These are phyloP conservation scores for Omphaloscelis lunosa DNA, from an alignment of 2,888 invertebrate genomes.

Conservation along the genomic window DNA sequence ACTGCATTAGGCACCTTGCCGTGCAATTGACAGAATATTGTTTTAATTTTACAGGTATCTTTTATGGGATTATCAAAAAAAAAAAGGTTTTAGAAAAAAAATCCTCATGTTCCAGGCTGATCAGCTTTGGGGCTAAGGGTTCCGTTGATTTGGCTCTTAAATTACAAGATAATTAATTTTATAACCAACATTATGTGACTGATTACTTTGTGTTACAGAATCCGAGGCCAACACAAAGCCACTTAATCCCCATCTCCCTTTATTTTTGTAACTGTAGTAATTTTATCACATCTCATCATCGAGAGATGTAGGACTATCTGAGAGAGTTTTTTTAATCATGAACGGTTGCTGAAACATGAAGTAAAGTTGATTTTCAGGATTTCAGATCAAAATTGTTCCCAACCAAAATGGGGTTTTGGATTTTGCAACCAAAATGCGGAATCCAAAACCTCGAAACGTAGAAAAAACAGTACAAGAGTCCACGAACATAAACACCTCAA, in stretches of 20 bases:
- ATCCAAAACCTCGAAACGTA: conserved; percentile 61
- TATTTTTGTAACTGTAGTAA: not conserved
- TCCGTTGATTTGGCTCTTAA: conserved; percentile 25
- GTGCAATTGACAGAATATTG: conserved; percentile 86
- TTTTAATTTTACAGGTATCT: conserved; percentile 85
- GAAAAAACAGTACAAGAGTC: conserved; percentile 69
- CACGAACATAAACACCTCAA: conserved; percentile 77
- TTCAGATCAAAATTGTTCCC: not conserved
- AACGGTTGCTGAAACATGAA: not conserved
- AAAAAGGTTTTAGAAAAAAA: conserved; percentile 25
- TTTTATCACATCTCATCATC: too few species aligned
- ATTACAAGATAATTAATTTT: not conserved
- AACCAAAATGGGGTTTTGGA: not conserved
- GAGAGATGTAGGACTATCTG: not conserved
- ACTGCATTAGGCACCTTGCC: conserved; percentile 79
- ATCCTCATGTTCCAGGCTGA: conserved; percentile 26
- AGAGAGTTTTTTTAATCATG: not conserved
- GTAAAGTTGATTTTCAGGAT: not conserved
- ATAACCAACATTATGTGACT: not conserved
- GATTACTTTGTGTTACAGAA: not conserved
- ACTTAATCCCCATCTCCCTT: not conserved
- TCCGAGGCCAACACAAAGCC: too few species aligned
- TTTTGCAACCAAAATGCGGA: conserved; percentile 24
- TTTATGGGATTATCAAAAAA: conserved; percentile 61
- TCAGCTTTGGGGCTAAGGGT: conserved; percentile 22